A percentile compares a stretch with the other conserved stretches of the same genome.
phyloP scores from a whole-genome alignment of 2,797 vertebrate genomes.

The Bradypodion pumilum region DNA sequence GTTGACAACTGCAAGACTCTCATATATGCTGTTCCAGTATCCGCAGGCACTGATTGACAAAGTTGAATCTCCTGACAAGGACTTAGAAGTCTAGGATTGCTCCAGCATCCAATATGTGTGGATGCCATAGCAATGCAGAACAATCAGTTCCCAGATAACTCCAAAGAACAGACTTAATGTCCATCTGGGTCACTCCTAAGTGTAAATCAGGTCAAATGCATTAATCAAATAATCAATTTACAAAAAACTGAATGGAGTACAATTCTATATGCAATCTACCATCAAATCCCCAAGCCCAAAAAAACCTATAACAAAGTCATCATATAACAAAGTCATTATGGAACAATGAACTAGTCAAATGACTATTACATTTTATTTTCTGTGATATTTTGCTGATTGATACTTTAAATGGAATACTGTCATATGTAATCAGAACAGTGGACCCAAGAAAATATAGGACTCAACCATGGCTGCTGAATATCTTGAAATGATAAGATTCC shows the following conservation, averaged over 20 bases:
- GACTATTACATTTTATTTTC: background rate
- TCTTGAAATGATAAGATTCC: slow-evolving; percentile 6
- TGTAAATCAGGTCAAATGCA: background rate
- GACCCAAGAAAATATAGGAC: background rate
- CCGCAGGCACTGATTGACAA: too few species aligned
- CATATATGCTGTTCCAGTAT: too few species aligned
- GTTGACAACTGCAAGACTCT: too few species aligned
- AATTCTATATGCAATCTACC: background rate
- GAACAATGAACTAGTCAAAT: background rate
- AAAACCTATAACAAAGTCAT: background rate
- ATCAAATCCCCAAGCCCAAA: background rate
- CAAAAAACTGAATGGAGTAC: background rate
- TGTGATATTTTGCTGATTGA: too few species aligned
- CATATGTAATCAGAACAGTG: background rate
- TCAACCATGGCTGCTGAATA: background rate
- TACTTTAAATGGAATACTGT: background rate
- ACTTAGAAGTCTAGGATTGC: too few species aligned
- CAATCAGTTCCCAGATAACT: too few species aligned
- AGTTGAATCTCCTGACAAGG: too few species aligned
- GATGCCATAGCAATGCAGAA: too few species aligned
- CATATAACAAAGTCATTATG: background rate
- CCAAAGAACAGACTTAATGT: too few species aligned
- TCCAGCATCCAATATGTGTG: too few species aligned
- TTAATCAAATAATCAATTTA: background rate
- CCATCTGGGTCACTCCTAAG: too few species aligned